A percentile compares a stretch with the other conserved stretches of the same genome.
These are phyloP conservation scores for Parazoanthus darwini DNA, from an alignment of 92 coral and sea anemone genomes.

Conservation along the genomic window DNA sequence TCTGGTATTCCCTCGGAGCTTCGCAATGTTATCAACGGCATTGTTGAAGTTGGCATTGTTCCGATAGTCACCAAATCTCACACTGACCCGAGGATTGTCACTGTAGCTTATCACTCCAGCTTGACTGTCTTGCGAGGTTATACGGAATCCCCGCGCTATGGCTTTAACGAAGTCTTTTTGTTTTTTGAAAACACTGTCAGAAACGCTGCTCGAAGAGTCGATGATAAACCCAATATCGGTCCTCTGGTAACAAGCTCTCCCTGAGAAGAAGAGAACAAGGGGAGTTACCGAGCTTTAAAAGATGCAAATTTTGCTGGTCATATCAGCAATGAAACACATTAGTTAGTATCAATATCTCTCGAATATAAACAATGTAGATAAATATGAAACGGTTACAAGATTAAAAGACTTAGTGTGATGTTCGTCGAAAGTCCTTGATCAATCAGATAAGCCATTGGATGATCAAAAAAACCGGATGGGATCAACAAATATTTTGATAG, in stretches of 20 bases:
- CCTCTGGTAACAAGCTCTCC: constrained; percentile 52
- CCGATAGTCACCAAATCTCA: constrained; percentile 48
- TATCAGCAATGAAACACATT: background rate
- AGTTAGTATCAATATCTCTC: background rate
- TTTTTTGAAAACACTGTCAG: constrained; percentile 60
- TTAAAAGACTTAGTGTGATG: too few species aligned
- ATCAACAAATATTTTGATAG: too few species aligned
- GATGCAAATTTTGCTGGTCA: background rate
- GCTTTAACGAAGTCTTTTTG: constrained; percentile 77
- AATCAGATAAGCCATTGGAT: too few species aligned
- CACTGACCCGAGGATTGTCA: constrained; percentile 61
- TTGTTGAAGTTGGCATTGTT: constrained; percentile 54
- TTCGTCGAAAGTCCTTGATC: too few species aligned
- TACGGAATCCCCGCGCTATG: constrained; percentile 70
- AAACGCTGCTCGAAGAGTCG: constrained; percentile 84
- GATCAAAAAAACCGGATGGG: too few species aligned
- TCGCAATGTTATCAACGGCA: constrained; percentile 66
- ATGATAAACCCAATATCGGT: constrained; percentile 80
- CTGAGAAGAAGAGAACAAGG: constrained; percentile 20
- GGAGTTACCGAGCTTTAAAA: background rate
- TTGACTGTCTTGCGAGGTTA: constrained; percentile 60
- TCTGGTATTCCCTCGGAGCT: constrained; percentile 71
- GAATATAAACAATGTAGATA: too few species aligned
- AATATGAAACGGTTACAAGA: too few species aligned
- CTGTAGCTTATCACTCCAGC: constrained; percentile 82